Conservation (phyloP, 2,113 vertebrate species). For the Chloebia gouldiae region DNA sequence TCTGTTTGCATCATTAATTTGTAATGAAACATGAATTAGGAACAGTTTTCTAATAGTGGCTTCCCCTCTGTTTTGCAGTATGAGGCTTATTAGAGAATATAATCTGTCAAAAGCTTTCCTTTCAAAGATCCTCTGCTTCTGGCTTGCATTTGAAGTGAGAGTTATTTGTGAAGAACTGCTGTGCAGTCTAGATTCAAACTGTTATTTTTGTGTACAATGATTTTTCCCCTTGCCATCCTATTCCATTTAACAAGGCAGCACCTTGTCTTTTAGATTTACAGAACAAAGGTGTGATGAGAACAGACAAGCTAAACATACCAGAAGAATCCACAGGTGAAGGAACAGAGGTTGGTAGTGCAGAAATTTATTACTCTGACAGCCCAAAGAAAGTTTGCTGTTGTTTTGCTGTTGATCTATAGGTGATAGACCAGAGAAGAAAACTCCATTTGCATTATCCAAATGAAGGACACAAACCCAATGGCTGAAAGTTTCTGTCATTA, state of each 20-base stretch:
- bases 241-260: not conserved
- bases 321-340: not conserved
- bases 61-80: slow-evolving; percentile 24
- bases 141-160: not conserved
- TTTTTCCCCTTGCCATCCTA: not conserved
- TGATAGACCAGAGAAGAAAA: not conserved
- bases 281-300: not conserved
- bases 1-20: slow-evolving; percentile 27
- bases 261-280: slow-evolving; percentile 7
- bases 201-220: not conserved
- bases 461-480: not conserved
- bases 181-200: not conserved
- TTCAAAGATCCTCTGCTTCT: slow-evolving; percentile 14
- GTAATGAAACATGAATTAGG: slow-evolving; percentile 34
- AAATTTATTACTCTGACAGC: not conserved
- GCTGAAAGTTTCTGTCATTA: not conserved
- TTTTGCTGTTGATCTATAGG: not conserved
- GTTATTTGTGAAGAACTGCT: not conserved
- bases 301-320: not conserved
- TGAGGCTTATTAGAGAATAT: not conserved
- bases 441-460: not conserved
- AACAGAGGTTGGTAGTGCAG: not conserved
- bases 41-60: not conserved
- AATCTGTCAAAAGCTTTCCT: slow-evolving; percentile 21
- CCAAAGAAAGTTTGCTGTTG: not conserved